Percentiles rank a stretch among this genome's conserved stretches.
Conservation (phyloP, 2,888 invertebrate species). For the Merodon equestris region DNA sequence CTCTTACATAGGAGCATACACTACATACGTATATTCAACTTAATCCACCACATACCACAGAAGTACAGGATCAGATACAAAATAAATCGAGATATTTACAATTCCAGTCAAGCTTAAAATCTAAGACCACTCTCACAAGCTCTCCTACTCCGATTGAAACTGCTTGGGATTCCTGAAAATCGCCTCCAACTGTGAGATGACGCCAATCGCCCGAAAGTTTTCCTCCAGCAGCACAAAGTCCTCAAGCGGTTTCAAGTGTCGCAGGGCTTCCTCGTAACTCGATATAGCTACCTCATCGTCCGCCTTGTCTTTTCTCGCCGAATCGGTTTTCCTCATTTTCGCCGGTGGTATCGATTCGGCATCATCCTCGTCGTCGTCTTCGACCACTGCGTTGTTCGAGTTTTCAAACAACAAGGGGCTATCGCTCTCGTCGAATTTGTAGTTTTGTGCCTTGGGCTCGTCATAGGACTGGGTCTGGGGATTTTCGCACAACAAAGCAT, state of each 20-base stretch:
- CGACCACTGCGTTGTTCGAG: conserved; percentile 37
- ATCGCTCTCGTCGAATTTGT: conserved; percentile 41
- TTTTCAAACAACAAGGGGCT: conserved; percentile 43
- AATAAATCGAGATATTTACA: conserved; percentile 19
- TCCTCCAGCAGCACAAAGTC: conserved; percentile 75
- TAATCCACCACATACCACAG: too few relatives aligned
- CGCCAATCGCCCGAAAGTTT: conserved; percentile 75
- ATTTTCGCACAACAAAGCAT: conserved; percentile 8
- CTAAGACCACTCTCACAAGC: too few relatives aligned
- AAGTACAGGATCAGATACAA: too few relatives aligned
- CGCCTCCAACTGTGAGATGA: conserved; percentile 74
- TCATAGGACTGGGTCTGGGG: conserved; percentile 7
- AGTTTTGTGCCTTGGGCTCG: background rate
- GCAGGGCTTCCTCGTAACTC: conserved; percentile 70
- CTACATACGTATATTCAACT: too few relatives aligned
- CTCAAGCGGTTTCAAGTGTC: conserved; percentile 72
- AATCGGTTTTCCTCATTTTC: conserved; percentile 21
- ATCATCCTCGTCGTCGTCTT: conserved; percentile 57
- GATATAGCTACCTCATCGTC: conserved; percentile 22
- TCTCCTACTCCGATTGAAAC: background rate
- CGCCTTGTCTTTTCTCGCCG: background rate
- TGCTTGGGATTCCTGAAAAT: conserved; percentile 70
- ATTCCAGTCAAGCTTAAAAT: too few relatives aligned
- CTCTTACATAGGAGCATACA: too few relatives aligned
- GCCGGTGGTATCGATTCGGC: background rate